phyloP scores from a whole-genome alignment of 2,113 vertebrate species.

The Limanda limanda region DNA sequence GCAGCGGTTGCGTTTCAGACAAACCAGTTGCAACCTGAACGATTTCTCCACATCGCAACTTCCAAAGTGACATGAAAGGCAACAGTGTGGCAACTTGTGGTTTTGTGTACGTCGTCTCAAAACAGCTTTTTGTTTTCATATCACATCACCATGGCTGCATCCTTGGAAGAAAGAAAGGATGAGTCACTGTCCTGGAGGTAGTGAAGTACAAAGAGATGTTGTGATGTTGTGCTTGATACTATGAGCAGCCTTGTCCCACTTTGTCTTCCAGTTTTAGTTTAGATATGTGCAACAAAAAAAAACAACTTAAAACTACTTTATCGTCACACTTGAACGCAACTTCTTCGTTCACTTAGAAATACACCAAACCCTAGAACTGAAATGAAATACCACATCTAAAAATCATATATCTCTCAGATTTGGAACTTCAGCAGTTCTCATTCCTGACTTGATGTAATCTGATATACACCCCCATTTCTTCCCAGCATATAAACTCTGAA shows the following conservation, averaged over 20 bases:
- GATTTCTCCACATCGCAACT: not conserved
- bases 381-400: too few relatives aligned
- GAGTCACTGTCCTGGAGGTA: conserved; percentile 41
- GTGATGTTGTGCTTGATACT: not conserved
- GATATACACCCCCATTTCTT: not conserved
- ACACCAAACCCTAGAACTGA: too few relatives aligned
- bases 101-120: not conserved
- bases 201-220: conserved; percentile 1
- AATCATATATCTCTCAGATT: not conserved
- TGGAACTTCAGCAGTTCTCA: not conserved
- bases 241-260: not conserved
- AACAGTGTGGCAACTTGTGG: not conserved
- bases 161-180: conserved; percentile 1
- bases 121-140: conserved; percentile 22
- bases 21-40: not conserved
- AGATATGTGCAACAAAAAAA: too few relatives aligned
- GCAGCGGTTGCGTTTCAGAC: too few relatives aligned
- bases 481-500: conserved; percentile 5
- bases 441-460: not conserved
- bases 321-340: not conserved
- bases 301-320: too few relatives aligned
- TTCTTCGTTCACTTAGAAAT: not conserved
- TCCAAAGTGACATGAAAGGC: not conserved
- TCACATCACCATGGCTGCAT: conserved; percentile 6
- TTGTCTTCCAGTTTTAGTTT: not conserved